These are phyloP conservation scores for Hipparchia semele DNA, from an alignment of 2,888 invertebrate genomes.

Conservation along the genomic window DNA sequence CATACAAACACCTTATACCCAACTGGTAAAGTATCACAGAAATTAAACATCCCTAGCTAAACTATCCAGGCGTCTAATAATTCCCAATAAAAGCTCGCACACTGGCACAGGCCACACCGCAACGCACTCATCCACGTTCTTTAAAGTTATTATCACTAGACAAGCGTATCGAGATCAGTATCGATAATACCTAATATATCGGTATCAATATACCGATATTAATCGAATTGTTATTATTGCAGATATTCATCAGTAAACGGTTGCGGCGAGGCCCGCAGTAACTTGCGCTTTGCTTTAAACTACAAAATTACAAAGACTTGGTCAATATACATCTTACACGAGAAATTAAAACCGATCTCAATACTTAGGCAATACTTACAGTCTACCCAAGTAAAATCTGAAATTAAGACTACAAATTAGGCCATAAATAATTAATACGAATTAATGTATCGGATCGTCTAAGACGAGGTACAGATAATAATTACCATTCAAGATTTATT, in stretches of 20 bases:
- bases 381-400: conserved; percentile 46
- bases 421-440: conserved; percentile 45
- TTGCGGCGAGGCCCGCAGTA: neutral
- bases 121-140: neutral
- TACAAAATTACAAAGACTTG: conserved; percentile 64
- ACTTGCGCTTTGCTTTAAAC: conserved; percentile 46
- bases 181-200: neutral
- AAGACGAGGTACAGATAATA: conserved; percentile 37
- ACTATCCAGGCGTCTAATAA: conserved; percentile 70
- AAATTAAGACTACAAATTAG: conserved; percentile 47
- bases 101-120: neutral
- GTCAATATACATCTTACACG: conserved; percentile 50
- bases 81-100: conserved; percentile 43
- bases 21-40: conserved; percentile 82
- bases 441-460: conserved; percentile 39
- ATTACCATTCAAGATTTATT: conserved; percentile 36
- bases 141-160: neutral
- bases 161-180: neutral
- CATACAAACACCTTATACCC: conserved; percentile 77
- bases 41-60: conserved; percentile 81
- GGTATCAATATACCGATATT: neutral
- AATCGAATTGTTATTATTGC: neutral
- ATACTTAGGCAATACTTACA: conserved; percentile 57
- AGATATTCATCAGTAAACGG: neutral
- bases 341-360: conserved; percentile 26